phyloP scores from a whole-genome alignment of 2,888 invertebrate genomes.

The Troglohyphantes excavatus region DNA sequence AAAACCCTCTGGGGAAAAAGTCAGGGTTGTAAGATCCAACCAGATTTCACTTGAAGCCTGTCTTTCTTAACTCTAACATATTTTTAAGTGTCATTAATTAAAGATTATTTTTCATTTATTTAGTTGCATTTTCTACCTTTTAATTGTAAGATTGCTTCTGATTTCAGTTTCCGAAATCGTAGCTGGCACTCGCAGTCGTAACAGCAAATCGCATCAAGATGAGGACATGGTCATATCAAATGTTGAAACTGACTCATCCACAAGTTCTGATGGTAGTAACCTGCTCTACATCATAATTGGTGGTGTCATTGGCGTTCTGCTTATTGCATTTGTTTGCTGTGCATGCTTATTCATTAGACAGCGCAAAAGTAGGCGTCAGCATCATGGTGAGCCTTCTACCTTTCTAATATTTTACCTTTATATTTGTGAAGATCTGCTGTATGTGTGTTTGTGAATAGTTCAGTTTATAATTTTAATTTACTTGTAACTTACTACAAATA shows the following conservation, averaged over 20 bases:
- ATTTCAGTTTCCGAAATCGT: conserved; percentile 40
- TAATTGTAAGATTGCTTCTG: neutral
- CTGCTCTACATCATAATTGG: conserved; percentile 85
- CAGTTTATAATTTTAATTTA: too few species aligned
- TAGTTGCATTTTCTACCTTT: too few species aligned
- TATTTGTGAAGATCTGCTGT: too few species aligned
- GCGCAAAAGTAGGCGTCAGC: conserved; percentile 17
- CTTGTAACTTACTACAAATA: too few species aligned
- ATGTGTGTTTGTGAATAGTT: too few species aligned
- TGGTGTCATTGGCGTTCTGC: conserved; percentile 84
- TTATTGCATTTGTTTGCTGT: conserved; percentile 86
- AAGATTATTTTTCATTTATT: too few species aligned
- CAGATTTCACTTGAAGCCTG: too few species aligned
- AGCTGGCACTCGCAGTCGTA: conserved; percentile 40
- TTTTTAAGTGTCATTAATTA: too few species aligned
- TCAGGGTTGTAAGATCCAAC: too few species aligned
- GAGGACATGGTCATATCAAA: conserved; percentile 41
- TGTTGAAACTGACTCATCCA: conserved; percentile 44
- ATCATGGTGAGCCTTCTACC: conserved; percentile 29
- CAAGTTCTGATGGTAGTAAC: conserved; percentile 38
- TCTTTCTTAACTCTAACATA: too few species aligned
- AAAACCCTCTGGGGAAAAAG: too few species aligned
- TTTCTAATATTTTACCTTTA: too few species aligned
- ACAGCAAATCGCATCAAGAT: conserved; percentile 51
- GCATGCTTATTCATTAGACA: conserved; percentile 83